A percentile compares a stretch with the other conserved stretches of the same genome.
Evolutionary conservation across 37 sponge, comb jelly and placozoan genomes (phyloP).

Genomic region (Dysidea cf. avara): DNA sequence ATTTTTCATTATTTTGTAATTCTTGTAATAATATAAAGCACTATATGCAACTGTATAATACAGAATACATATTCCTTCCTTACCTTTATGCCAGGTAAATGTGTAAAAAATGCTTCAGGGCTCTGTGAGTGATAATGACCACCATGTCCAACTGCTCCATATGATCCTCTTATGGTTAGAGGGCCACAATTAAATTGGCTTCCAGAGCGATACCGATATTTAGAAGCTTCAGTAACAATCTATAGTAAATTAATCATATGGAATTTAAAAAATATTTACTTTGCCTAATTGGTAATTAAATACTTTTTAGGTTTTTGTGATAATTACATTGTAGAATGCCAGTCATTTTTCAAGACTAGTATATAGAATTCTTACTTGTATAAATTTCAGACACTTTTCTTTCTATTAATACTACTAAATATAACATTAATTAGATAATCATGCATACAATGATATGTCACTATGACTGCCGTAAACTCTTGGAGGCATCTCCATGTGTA

Average conservation of each 20-base stretch:
- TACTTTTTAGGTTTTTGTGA: too few relatives aligned
- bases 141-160: constrained; percentile 98
- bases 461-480: too few relatives aligned
- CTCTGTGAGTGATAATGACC: constrained; percentile 98
- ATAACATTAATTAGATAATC: too few relatives aligned
- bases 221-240: constrained; percentile 96
- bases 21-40: neutral
- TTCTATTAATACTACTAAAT: too few relatives aligned
- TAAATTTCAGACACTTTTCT: too few relatives aligned
- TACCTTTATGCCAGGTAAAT: constrained; percentile 92
- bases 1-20: neutral
- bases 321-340: too few relatives aligned
- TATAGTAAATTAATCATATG: constrained; percentile 31
- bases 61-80: neutral
- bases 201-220: constrained; percentile 94
- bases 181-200: constrained; percentile 86
- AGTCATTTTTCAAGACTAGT: too few relatives aligned
- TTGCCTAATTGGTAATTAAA: too few relatives aligned
- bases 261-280: too few relatives aligned
- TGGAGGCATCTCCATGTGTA: too few relatives aligned
- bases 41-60: neutral
- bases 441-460: too few relatives aligned
- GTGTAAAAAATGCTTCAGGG: constrained; percentile 91
- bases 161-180: constrained; percentile 90
- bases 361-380: too few relatives aligned